Base-by-base conservation (phyloP, 2,888 invertebrate genomes). In the Phengaris alcon region DNA sequence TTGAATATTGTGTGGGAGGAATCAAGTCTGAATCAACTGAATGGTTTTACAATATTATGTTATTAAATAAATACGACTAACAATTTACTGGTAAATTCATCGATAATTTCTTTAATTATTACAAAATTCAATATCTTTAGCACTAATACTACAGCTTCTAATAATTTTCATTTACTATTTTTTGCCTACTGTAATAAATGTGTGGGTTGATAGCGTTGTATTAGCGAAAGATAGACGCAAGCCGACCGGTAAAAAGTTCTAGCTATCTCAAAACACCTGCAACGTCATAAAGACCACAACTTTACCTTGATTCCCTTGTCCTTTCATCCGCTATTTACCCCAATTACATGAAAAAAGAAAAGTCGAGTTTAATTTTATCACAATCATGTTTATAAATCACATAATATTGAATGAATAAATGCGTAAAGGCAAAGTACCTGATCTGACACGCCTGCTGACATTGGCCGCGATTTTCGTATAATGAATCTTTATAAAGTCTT, bases 371-470 rank as follows among this genome's bases (percentile, higher is more conserved):
- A 83, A 83, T 84, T 86, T 79, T 79, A 79, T 81, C 76, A 78
- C 76, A 79, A 80, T 82, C 35, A 10, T 81, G 78, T 76, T 76
- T 59, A 79, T 75, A 76, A 80, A 78, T 80, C 76, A 77, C 77
- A 78, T 82, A 79, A 83, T 84, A 85, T 83, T 84, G 84, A 78
- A 81, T 78, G 79, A 82, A 83, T 87, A 85, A 81, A 84, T 82
- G 81, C 80, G 80, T 82, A 87, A 88, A 90, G 84, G 84, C 82
- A 85, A 91, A 90, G 93, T 96, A 97, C 97, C 97, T 97, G 97
- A 95, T 97, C 97, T 95, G 96, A 96, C 96, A 97, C 96, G 96
- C 96, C 96, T 96, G 97, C 96, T 96, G 96, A 97, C 97, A 97
- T 97, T 96, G 96, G 96, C 96, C 94, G 95, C 94, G 94, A 94